Percentiles rank a stretch among this genome's conserved stretches.
Conservation (phyloP, 2,113 vertebrate species). For the Gobiocypris rarus region DNA sequence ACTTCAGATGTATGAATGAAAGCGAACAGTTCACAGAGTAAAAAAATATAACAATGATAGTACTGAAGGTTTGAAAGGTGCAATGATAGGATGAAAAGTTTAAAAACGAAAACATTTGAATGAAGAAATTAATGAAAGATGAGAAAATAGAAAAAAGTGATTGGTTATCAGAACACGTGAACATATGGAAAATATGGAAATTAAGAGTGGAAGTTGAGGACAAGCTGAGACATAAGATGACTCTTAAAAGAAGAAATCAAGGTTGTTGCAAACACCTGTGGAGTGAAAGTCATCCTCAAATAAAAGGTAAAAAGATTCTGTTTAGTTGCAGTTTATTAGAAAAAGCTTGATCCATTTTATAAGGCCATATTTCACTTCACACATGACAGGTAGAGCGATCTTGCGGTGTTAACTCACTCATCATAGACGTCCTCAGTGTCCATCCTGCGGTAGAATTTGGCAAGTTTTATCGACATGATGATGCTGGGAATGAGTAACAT, state of each 20-base stretch:
- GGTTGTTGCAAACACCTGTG: background rate
- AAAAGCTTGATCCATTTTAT: background rate
- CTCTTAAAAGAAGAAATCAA: background rate
- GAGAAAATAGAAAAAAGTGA: slow-evolving; percentile 59
- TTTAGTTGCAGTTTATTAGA: background rate
- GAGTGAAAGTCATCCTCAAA: background rate
- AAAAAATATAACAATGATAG: background rate
- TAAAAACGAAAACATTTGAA: background rate
- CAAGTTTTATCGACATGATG: slow-evolving; percentile 86
- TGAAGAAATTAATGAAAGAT: slow-evolving; percentile 14
- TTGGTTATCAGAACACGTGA: slow-evolving; percentile 81
- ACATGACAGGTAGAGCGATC: background rate
- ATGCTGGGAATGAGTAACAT: slow-evolving; percentile 89
- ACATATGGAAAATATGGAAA: background rate
- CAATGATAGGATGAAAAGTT: background rate
- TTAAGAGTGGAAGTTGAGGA: slow-evolving; percentile 6
- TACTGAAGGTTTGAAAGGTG: background rate
- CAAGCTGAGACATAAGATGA: background rate
- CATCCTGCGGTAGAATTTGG: slow-evolving; percentile 91
- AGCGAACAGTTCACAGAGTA: background rate
- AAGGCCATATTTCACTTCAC: background rate
- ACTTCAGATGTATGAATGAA: background rate
- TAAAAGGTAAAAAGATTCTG: too few relatives aligned
- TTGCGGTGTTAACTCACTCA: slow-evolving; percentile 81
- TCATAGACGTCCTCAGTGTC: slow-evolving; percentile 97